Evolutionary conservation across 2,888 invertebrate species (phyloP), one percentile per base, ranked within the genome.

Genomic region (Noctua janthina): DNA sequence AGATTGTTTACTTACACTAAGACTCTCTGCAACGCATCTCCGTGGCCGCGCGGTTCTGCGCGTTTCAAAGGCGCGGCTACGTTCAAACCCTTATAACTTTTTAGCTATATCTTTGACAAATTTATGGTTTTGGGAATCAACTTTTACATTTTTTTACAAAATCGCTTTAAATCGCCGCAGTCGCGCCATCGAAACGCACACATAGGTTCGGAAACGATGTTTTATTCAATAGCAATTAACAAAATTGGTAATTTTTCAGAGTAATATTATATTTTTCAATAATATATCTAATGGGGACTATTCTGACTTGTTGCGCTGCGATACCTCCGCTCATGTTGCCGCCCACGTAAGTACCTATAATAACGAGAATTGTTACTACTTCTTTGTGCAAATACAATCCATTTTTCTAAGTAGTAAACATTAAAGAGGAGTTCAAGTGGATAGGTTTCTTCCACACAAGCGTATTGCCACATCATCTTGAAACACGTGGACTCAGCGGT

Each of bases 181-280:
- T 39, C 39, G 39, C 39, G 0, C 39, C 5, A 39, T 39, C 39
- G 39, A 39, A 39, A 39, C 39, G 39, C 39, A 39, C 39, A 39
- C 20, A 11, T 11, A 66, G 10, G 35, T 66, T 66, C 66, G 11
- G 20, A 66, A 39, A 2, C 20, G 64, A 11, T 39, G 20, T 39
- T 66, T 39, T 39, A 39, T 39, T 35, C 1, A 35, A 66, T 39
- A 20, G 66, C 66, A 20, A 39, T 20, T 46, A n/a, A 68, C 8
- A 67, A 39, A 11, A 67, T 46, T 83, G 1, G 35, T n/a, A 11
- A 49, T 62, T 29, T 97, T 97, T 89, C 95, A 97, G 97, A 87
- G 98, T 98, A 0, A 98, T 99, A 89, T 94, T 98, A 82, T 98
- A 98, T 91, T 97, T 98, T 86, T 98, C 98, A 0, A 94, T 98